phyloP scores from a whole-genome alignment of 2,888 invertebrate genomes.

The Yponomeuta evonymella region DNA sequence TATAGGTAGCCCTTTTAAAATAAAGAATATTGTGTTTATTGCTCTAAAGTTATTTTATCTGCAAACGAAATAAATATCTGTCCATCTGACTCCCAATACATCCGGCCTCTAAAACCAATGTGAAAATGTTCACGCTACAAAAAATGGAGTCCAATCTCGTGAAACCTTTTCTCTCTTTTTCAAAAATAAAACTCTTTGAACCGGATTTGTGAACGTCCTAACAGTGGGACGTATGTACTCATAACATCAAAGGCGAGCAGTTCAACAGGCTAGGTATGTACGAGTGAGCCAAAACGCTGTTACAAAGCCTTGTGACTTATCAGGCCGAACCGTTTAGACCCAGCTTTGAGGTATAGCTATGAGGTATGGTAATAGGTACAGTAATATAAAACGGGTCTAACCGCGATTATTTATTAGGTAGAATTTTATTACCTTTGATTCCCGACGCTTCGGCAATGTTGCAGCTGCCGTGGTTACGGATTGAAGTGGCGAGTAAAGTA shows the following conservation, averaged over 20 bases:
- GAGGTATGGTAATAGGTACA: too few species aligned
- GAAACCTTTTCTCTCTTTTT: conserved; percentile 4
- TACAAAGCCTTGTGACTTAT: background rate
- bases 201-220: conserved; percentile 10
- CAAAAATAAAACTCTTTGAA: conserved; percentile 13
- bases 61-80: too few species aligned
- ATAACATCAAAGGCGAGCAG: conserved; percentile 36
- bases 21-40: too few species aligned
- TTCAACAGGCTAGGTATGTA: conserved; percentile 11
- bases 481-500: too few species aligned
- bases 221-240: conserved; percentile 25
- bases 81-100: too few species aligned
- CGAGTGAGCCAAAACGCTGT: conserved; percentile 29
- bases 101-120: conserved; percentile 34
- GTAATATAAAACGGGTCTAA: too few species aligned
- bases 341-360: background rate
- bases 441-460: too few species aligned
- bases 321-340: background rate
- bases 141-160: conserved; percentile 8
- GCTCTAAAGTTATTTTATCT: too few species aligned
- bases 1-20: too few species aligned
- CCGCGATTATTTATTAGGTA: too few species aligned
- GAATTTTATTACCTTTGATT: too few species aligned
- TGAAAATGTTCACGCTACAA: conserved; percentile 1
- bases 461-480: too few species aligned